Evolutionary conservation across 2,888 invertebrate species (phyloP).

Genomic region (Meiosimyza platycephala): DNA sequence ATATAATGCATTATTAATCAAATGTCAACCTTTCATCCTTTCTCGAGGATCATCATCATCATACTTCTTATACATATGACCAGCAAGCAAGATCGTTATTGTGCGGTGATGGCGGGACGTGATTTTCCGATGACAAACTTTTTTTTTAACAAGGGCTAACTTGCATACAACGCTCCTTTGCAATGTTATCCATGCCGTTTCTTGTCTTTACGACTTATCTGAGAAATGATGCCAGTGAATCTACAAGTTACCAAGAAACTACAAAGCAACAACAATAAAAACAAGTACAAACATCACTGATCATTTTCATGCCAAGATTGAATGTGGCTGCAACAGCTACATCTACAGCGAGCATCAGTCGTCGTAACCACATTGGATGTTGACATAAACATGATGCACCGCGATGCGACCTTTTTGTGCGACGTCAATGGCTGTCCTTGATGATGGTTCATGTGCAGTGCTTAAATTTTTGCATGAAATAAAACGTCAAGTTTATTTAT

Average conservation of each 20-base stretch:
- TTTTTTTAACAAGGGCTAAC: no score
- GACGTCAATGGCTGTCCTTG: slow-evolving; percentile 41
- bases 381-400: slow-evolving; percentile 30
- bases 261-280: slow-evolving; percentile 16
- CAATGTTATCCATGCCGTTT: not conserved
- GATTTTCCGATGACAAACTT: no score
- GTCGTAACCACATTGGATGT: slow-evolving; percentile 14
- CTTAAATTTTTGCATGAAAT: slow-evolving; percentile 36
- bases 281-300: slow-evolving; percentile 33
- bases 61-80: no score
- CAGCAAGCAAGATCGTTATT: no score
- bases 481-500: slow-evolving; percentile 50
- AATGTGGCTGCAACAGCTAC: not conserved
- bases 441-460: slow-evolving; percentile 24
- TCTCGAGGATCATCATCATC: no score
- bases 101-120: no score
- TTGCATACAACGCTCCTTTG: not conserved
- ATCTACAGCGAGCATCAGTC: slow-evolving; percentile 3
- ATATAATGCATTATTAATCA: not conserved
- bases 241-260: slow-evolving; percentile 42
- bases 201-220: slow-evolving; percentile 43
- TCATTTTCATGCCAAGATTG: slow-evolving; percentile 28
- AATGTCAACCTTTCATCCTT: not conserved
- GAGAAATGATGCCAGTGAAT: slow-evolving; percentile 49
- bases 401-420: slow-evolving; percentile 11